phyloP scores from a whole-genome alignment of 2,797 vertebrate species.

The Lepidocolaptes lacrymiger region DNA sequence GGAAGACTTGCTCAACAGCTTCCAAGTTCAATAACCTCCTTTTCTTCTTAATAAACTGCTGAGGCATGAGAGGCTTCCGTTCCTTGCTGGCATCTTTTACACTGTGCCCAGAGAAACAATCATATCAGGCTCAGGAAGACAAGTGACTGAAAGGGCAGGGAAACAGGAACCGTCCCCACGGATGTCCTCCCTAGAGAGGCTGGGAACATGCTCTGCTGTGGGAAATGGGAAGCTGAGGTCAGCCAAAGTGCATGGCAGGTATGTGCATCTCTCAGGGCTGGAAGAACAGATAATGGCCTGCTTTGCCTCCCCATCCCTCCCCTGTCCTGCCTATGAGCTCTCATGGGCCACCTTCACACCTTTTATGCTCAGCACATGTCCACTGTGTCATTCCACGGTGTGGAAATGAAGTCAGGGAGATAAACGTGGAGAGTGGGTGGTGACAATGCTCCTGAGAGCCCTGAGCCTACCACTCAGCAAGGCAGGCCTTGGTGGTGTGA shows the following conservation, averaged over 20 bases:
- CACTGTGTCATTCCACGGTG: accelerated
- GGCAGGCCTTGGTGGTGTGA: neutral
- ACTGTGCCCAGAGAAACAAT: slow-evolving; percentile 81
- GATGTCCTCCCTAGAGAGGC: slow-evolving; percentile 74
- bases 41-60: slow-evolving; percentile 76
- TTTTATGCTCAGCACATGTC: neutral
- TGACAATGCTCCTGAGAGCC: slow-evolving; percentile 21
- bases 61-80: slow-evolving; percentile 78
- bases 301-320: neutral
- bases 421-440: slow-evolving; percentile 47
- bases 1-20: slow-evolving; percentile 28
- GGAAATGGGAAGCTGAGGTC: slow-evolving; percentile 68
- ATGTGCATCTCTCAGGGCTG: neutral
- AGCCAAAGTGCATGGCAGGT: slow-evolving; percentile 25
- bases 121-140: slow-evolving; percentile 81
- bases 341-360: neutral
- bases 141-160: slow-evolving; percentile 72
- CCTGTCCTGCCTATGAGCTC: neutral
- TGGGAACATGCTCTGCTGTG: slow-evolving; percentile 58
- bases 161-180: slow-evolving; percentile 81
- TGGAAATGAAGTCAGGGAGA: slow-evolving; percentile 49
- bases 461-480: slow-evolving; percentile 35
- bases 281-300: neutral
- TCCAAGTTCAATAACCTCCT: slow-evolving; percentile 69
- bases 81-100: slow-evolving; percentile 77